These are phyloP conservation scores for Dicentrarchus labrax DNA, from an alignment of 2,113 vertebrate genomes.

Conservation along the genomic window DNA sequence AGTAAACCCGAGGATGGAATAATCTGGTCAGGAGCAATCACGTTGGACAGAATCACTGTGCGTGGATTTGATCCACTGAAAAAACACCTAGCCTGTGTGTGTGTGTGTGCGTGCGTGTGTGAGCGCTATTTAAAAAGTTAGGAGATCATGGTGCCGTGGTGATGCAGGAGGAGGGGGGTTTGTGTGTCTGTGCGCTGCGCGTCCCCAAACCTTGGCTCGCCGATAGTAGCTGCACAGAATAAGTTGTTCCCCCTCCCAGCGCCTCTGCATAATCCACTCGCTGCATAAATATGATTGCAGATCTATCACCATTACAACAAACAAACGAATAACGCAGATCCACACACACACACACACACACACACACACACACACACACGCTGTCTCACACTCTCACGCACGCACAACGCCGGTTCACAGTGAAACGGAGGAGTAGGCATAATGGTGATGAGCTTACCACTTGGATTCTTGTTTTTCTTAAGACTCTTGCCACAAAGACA, in stretches of 20 bases:
- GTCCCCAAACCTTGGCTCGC: constrained; percentile 61
- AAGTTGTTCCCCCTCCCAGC: constrained; percentile 77
- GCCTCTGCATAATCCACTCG: constrained; percentile 81
- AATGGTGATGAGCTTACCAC: constrained; percentile 92
- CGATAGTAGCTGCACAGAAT: constrained; percentile 74
- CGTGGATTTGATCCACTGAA: constrained; percentile 35
- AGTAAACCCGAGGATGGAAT: constrained; percentile 77
- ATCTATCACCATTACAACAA: constrained; percentile 82
- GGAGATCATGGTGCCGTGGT: constrained; percentile 71
- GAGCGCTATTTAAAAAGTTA: constrained; percentile 78
- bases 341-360: constrained; percentile 43
- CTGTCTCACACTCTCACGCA: constrained; percentile 56
- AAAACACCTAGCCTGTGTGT: constrained; percentile 1
- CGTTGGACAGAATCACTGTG: constrained; percentile 33
- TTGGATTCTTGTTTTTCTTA: constrained; percentile 99
- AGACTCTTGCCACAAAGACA: constrained; percentile 99
- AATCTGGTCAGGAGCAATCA: constrained; percentile 63
- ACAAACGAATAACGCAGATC: constrained; percentile 82
- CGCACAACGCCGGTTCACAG: constrained; percentile 73
- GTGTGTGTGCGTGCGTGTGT: not conserved
- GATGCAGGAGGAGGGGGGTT: constrained; percentile 58
- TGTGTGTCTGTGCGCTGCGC: constrained; percentile 58
- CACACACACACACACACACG: constrained; percentile 22
- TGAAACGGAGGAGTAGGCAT: constrained; percentile 78
- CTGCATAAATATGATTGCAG: constrained; percentile 90